phyloP scores from a whole-genome alignment of 2,797 vertebrate genomes.

The Cephalopachus bancanus region DNA sequence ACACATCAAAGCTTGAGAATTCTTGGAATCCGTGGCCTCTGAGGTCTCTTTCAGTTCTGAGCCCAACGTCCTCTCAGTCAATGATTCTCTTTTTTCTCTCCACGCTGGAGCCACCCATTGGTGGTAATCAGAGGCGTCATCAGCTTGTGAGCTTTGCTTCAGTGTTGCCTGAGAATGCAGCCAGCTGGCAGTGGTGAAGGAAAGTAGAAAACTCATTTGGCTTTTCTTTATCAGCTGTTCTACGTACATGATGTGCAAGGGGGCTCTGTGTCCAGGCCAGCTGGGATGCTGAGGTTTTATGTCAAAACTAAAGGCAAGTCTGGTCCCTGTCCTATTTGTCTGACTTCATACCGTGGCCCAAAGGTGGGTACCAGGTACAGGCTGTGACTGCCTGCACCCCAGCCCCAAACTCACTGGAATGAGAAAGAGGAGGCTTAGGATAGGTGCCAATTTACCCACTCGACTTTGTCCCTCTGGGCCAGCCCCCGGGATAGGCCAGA shows the following conservation, averaged over 20 bases:
- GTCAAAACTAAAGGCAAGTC: background rate
- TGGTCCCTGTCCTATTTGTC: background rate
- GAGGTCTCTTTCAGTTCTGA: conserved; percentile 23
- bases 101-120: background rate
- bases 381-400: background rate
- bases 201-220: conserved; percentile 52
- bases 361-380: background rate
- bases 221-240: conserved; percentile 64
- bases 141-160: conserved; percentile 53
- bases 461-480: background rate
- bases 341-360: background rate
- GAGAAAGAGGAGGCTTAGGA: background rate
- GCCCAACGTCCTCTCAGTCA: background rate
- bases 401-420: background rate
- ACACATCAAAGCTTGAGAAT: background rate
- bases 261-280: background rate
- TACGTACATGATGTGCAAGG: background rate
- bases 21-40: background rate
- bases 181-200: conserved; percentile 53
- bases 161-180: conserved; percentile 52
- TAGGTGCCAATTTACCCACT: fast-evolving
- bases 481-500: background rate
- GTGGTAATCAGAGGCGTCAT: background rate
- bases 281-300: background rate
- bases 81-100: conserved; percentile 14